Evolutionary conservation across 2,797 vertebrate species (phyloP).

Genomic region (Urosaurus nigricauda): DNA sequence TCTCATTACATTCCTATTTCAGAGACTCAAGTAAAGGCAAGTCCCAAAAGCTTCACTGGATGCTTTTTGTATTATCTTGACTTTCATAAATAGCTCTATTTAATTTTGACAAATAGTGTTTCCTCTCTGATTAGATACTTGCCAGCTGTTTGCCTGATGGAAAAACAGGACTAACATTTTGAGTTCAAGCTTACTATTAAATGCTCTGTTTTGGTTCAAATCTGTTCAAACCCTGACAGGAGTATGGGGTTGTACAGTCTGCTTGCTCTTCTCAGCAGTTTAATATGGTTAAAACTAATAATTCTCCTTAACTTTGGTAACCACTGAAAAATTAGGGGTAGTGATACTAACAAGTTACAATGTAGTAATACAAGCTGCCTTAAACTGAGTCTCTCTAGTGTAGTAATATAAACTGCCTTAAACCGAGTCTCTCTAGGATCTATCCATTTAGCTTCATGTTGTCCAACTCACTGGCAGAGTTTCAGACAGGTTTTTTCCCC

Average conservation of each 20-base stretch:
- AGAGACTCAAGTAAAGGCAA: not conserved
- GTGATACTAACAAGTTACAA: not conserved
- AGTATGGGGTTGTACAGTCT: not conserved
- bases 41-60: not conserved
- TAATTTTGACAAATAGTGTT: not conserved
- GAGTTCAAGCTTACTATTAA: not conserved
- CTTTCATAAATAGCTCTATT: not conserved
- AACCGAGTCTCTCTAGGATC: not conserved
- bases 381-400: not conserved
- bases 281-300: not conserved
- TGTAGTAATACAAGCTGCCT: not conserved
- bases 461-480: not conserved
- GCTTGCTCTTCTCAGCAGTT: not conserved
- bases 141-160: not conserved
- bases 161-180: not conserved
- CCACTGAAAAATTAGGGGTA: too few relatives aligned
- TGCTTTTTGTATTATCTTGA: slow-evolving; percentile 21
- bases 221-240: not conserved
- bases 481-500: not conserved
- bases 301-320: too few relatives aligned
- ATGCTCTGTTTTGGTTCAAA: not conserved
- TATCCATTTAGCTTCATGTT: not conserved
- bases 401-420: too few relatives aligned
- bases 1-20: not conserved
- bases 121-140: slow-evolving; percentile 10